Evolutionary conservation across 2,888 invertebrate genomes (phyloP).

Genomic region (Epinotia nisella): DNA sequence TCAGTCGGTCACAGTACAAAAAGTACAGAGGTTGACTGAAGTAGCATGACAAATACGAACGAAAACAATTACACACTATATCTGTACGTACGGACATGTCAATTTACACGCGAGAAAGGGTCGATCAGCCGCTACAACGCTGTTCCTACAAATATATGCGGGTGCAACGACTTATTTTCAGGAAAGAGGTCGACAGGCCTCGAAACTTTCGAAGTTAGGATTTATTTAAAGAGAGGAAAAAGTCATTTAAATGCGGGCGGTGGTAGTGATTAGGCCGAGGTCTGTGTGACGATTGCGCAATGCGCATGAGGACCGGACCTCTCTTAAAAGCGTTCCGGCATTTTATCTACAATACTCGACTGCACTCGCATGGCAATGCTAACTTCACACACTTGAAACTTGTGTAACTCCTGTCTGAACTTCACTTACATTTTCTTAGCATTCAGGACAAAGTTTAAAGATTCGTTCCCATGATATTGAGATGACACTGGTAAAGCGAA

Average conservation of each 20-base stretch:
- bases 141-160: conserved; percentile 26
- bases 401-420: conserved; percentile 10
- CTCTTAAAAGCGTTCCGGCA: conserved; percentile 50
- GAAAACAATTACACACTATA: too few relatives aligned
- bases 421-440: conserved; percentile 29
- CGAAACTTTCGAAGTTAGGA: conserved; percentile 60
- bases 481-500: conserved; percentile 29
- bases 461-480: conserved; percentile 36
- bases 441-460: conserved; percentile 32
- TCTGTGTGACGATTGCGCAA: conserved; percentile 61
- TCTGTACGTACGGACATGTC: conserved; percentile 63
- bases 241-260: conserved; percentile 80
- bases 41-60: too few relatives aligned
- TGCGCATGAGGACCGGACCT: conserved; percentile 63
- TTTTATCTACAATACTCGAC: conserved; percentile 12
- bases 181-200: conserved; percentile 58
- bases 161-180: conserved; percentile 52
- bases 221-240: conserved; percentile 69
- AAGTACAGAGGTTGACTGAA: too few relatives aligned
- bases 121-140: conserved; percentile 46
- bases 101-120: conserved; percentile 68
- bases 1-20: too few relatives aligned
- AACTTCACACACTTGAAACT: conserved; percentile 28
- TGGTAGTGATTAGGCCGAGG: conserved; percentile 75
- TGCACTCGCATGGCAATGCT: conserved; percentile 22